Evolutionary conservation across 2,888 invertebrate genomes (phyloP).

Genomic region (Enoplolaimus lenunculus): DNA sequence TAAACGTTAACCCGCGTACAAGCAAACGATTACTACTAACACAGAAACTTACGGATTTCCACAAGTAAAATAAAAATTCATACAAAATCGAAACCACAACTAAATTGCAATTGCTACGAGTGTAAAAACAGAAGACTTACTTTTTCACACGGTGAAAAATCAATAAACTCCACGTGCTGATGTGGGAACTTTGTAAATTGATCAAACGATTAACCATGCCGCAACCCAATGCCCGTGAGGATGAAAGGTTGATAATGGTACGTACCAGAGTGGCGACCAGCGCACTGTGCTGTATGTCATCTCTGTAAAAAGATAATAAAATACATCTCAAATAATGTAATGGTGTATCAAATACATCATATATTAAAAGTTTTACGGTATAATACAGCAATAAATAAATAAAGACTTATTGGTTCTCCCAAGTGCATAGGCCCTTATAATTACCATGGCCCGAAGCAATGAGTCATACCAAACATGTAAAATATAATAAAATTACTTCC

Average conservation of each 20-base stretch:
- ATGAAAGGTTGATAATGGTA: slow-evolving; percentile 91
- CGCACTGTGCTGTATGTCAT: slow-evolving; percentile 89
- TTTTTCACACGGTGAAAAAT: slow-evolving; percentile 95
- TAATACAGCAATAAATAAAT: too few relatives aligned
- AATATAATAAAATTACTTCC: slow-evolving; percentile 5
- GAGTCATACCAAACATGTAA: neutral
- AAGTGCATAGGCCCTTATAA: too few relatives aligned
- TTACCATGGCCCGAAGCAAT: neutral
- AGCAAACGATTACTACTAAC: too few relatives aligned
- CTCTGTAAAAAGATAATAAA: slow-evolving; percentile 48
- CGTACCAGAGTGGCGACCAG: slow-evolving; percentile 90
- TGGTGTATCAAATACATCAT: too few relatives aligned
- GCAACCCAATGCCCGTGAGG: slow-evolving; percentile 79
- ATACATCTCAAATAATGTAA: neutral
- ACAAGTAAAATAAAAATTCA: slow-evolving; percentile 19
- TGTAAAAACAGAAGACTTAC: too few relatives aligned
- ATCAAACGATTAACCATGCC: slow-evolving; percentile 85
- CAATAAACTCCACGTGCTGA: slow-evolving; percentile 75
- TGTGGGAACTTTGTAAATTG: slow-evolving; percentile 72
- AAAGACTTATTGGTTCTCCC: too few relatives aligned
- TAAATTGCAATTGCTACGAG: too few relatives aligned
- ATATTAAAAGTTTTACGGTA: too few relatives aligned
- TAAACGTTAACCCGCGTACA: too few relatives aligned
- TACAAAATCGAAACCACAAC: too few relatives aligned
- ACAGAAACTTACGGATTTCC: neutral